Evolutionary conservation across 2,888 invertebrate genomes (phyloP).

Genomic region (Stenolophus ochropezus): DNA sequence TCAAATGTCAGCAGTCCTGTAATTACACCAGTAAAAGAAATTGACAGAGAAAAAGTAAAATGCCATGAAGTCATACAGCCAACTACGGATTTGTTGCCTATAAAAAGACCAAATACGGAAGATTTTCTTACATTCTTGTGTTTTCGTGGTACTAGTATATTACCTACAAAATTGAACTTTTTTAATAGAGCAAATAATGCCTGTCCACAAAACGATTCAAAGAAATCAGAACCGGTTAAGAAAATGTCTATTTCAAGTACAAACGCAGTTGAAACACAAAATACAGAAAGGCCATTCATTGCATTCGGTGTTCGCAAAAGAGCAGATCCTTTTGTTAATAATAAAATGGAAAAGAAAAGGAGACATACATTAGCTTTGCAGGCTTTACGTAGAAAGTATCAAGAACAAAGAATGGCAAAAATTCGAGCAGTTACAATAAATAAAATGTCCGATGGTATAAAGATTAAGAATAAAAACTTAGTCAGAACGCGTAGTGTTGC

Average conservation of each 20-base stretch:
- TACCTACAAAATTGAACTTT: slow-evolving; percentile 84
- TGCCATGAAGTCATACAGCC: slow-evolving; percentile 72
- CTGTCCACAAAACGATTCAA: slow-evolving; percentile 62
- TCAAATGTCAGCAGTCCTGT: slow-evolving; percentile 78
- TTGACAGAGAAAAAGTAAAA: slow-evolving; percentile 74
- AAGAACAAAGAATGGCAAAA: slow-evolving; percentile 78
- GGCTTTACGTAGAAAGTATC: slow-evolving; percentile 77
- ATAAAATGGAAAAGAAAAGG: slow-evolving; percentile 71
- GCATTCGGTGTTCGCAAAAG: slow-evolving; percentile 77
- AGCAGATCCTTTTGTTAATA: slow-evolving; percentile 74
- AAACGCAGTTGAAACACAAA: slow-evolving; percentile 66
- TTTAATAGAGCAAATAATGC: slow-evolving; percentile 74
- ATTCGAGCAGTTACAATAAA: slow-evolving; percentile 73
- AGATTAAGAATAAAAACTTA: slow-evolving; percentile 70
- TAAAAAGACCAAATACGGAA: slow-evolving; percentile 86
- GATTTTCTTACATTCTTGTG: slow-evolving; percentile 91
- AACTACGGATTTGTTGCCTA: slow-evolving; percentile 78
- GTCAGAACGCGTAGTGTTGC: slow-evolving; percentile 74
- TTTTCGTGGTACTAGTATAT: slow-evolving; percentile 84
- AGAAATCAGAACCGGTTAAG: slow-evolving; percentile 65
- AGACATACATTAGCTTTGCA: slow-evolving; percentile 74
- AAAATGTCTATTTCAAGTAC: slow-evolving; percentile 68
- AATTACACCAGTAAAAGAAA: slow-evolving; percentile 78
- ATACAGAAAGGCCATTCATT: slow-evolving; percentile 71
- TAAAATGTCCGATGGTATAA: slow-evolving; percentile 70